A percentile compares a stretch with the other conserved stretches of the same genome.
Evolutionary conservation across 2,113 vertebrate genomes (phyloP).

Genomic region (Procavia capensis): DNA sequence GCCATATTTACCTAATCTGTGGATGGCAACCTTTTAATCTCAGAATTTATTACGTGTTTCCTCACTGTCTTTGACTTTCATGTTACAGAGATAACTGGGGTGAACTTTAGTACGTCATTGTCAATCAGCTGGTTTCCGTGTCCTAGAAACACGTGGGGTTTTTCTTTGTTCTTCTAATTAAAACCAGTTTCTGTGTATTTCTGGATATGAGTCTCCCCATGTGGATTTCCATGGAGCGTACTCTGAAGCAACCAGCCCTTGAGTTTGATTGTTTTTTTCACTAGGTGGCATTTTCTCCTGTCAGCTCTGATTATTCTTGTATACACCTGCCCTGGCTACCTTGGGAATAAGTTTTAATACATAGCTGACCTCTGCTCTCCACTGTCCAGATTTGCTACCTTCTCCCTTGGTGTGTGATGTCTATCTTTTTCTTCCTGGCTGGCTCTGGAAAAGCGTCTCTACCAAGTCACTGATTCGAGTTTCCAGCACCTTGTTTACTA

Average conservation of each 20-base stretch:
- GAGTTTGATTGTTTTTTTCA: not conserved
- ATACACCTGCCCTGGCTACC: not conserved
- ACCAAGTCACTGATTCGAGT: not conserved
- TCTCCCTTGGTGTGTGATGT: fast-evolving
- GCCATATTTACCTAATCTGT: too few species aligned
- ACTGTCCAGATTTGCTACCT: not conserved
- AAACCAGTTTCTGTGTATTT: not conserved
- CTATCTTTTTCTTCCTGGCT: not conserved
- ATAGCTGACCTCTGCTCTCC: too few species aligned
- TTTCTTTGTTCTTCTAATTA: not conserved
- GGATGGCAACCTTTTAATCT: not conserved
- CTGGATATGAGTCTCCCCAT: too few species aligned
- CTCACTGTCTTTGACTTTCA: not conserved
- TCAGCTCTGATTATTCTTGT: not conserved
- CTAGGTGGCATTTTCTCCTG: not conserved
- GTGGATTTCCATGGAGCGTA: not conserved
- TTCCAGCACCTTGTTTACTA: fast-evolving
- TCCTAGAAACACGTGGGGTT: not conserved
- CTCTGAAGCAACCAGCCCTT: not conserved
- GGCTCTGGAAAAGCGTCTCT: not conserved
- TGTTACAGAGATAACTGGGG: not conserved
- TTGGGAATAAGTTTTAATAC: not conserved
- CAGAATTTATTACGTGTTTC: not conserved
- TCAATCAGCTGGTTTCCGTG: not conserved
- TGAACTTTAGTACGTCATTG: not conserved